phyloP scores from a whole-genome alignment of 2,113 vertebrate species.

The Phrynosoma platyrhinos region DNA sequence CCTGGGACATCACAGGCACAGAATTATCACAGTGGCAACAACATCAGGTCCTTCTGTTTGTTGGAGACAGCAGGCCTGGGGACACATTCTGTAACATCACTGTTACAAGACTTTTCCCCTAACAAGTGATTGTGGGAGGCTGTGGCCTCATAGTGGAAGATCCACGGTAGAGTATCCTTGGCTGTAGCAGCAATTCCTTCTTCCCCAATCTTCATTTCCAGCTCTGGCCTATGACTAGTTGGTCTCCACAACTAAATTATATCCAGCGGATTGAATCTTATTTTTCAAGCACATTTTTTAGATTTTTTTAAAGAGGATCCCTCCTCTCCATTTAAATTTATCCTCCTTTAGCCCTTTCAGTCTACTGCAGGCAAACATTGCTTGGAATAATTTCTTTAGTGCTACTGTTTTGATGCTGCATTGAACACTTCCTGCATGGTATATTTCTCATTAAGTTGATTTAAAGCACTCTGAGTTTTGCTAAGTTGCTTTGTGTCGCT shows the following conservation, averaged over 20 bases:
- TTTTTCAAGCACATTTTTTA: background rate
- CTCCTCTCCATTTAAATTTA: background rate
- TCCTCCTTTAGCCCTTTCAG: background rate
- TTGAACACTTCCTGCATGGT: background rate
- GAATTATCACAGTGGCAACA: background rate
- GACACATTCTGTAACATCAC: no score
- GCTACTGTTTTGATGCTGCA: background rate
- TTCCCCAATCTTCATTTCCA: background rate
- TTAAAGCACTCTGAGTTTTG: background rate
- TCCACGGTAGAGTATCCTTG: background rate
- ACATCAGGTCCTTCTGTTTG: no score
- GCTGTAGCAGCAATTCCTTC: background rate
- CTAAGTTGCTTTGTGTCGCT: slow-evolving; percentile 18
- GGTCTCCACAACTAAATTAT: background rate
- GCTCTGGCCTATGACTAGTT: background rate
- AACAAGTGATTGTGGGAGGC: no score
- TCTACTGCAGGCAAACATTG: background rate
- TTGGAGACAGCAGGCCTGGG: no score
- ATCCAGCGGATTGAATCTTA: background rate
- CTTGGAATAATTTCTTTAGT: background rate
- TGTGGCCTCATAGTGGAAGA: background rate
- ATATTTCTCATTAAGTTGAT: background rate
- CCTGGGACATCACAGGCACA: background rate
- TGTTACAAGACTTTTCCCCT: background rate
- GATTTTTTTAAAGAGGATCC: background rate